Evolutionary conservation across 2,888 invertebrate species (phyloP).

Genomic region (Drosophila subsilvestris): DNA sequence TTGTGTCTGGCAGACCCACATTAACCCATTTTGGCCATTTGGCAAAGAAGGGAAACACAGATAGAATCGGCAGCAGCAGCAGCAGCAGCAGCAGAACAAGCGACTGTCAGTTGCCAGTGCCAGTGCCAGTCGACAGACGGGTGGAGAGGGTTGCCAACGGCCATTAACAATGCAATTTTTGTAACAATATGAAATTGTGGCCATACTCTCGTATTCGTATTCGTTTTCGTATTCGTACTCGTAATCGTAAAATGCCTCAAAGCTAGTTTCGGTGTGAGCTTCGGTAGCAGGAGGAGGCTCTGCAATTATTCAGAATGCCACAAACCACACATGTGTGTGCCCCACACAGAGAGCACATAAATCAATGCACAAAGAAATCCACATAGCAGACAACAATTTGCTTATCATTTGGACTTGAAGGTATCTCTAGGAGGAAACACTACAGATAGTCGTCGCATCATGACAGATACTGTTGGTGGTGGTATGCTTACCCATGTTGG

Average conservation of each 20-base stretch:
- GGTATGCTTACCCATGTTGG: background rate
- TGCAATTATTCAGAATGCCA: conserved; percentile 63
- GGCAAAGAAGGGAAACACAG: conserved; percentile 1
- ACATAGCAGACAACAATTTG: conserved; percentile 22
- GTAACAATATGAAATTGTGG: conserved; percentile 50
- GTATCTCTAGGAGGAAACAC: background rate
- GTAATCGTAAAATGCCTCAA: conserved; percentile 27
- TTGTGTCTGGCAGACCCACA: conserved; percentile 20
- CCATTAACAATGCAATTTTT: conserved; percentile 60
- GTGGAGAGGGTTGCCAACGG: conserved; percentile 28
- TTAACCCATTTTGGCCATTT: conserved; percentile 45
- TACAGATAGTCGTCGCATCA: background rate
- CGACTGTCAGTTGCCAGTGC: conserved; percentile 35
- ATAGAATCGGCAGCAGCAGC: background rate
- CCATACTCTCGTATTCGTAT: background rate
- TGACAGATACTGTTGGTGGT: background rate
- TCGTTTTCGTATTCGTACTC: background rate
- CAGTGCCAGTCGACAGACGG: conserved; percentile 36
- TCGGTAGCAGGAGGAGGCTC: conserved; percentile 12
- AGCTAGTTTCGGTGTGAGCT: conserved; percentile 9
- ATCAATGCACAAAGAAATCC: conserved; percentile 54
- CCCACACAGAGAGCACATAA: conserved; percentile 33
- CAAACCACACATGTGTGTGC: conserved; percentile 28
- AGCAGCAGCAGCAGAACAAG: background rate
- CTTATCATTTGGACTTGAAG: conserved; percentile 8